Evolutionary conservation across 2,113 vertebrate genomes (phyloP).

Genomic region (Ailuropoda melanoleuca): DNA sequence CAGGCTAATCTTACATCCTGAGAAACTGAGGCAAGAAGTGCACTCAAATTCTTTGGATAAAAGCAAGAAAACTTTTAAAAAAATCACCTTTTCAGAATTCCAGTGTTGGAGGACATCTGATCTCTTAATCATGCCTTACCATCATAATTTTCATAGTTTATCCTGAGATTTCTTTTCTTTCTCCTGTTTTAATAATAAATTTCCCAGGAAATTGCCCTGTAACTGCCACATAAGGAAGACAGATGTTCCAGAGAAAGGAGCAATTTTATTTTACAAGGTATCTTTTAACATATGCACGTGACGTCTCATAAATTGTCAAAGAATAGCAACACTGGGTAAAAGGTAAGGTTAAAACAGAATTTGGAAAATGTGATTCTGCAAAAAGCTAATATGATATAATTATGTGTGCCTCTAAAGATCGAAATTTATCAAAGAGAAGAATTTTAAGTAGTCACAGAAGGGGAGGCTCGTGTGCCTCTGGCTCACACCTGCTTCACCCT

Average conservation of each 20-base stretch:
- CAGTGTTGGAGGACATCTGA: rapidly evolving
- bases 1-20: background rate
- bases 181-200: slow-evolving; percentile 55
- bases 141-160: background rate
- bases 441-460: background rate
- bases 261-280: slow-evolving; percentile 36
- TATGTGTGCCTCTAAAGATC: background rate
- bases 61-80: background rate
- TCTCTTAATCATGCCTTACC: background rate
- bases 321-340: background rate
- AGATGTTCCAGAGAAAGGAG: slow-evolving; percentile 60
- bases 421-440: background rate
- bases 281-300: background rate
- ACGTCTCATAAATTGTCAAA: slow-evolving; percentile 17
- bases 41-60: background rate
- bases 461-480: background rate
- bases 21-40: background rate
- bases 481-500: too few species aligned
- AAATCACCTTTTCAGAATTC: background rate
- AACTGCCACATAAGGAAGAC: slow-evolving; percentile 66
- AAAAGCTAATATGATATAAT: background rate
- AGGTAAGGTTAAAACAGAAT: background rate
- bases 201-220: slow-evolving; percentile 61
- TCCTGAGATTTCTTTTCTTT: slow-evolving; percentile 25
- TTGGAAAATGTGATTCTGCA: background rate